A percentile compares a stretch with the other conserved stretches of the same genome.
phyloP scores from a whole-genome alignment of 2,113 vertebrate genomes.

The Sylvia atricapilla region DNA sequence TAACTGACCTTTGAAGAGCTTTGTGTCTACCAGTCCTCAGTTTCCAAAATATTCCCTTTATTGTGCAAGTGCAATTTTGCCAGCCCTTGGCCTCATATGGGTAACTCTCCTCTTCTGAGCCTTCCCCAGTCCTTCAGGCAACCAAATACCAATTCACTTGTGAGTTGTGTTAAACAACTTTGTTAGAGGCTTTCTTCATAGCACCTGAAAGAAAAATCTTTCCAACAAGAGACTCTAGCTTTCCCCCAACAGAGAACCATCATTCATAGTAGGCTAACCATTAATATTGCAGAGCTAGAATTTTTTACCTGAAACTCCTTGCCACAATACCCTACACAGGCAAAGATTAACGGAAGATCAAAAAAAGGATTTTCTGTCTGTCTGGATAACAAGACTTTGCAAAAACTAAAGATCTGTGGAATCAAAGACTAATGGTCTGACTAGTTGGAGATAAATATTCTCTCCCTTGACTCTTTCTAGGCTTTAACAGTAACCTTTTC shows the following conservation, averaged over 20 bases:
- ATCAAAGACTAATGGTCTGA: neutral
- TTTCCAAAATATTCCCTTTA: neutral
- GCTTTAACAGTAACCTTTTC: neutral
- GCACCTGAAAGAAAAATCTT: neutral
- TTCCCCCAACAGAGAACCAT: neutral
- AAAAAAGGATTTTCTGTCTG: neutral
- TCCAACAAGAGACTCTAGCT: neutral
- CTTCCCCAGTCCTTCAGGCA: neutral
- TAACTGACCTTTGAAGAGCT: neutral
- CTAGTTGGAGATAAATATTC: neutral
- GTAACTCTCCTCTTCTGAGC: neutral
- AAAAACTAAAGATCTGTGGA: neutral
- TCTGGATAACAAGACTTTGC: neutral
- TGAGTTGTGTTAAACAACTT: neutral
- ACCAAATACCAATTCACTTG: neutral
- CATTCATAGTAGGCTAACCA: neutral
- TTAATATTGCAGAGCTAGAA: neutral
- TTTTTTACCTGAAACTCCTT: neutral
- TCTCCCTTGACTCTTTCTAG: neutral
- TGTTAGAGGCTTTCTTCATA: neutral
- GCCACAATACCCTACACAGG: neutral
- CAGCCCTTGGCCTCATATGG: neutral
- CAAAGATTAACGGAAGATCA: neutral
- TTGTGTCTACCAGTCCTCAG: rapidly evolving
- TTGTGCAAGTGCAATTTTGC: neutral